Evolutionary conservation across 2,797 vertebrate genomes (phyloP).

Genomic region (Takifugu rubripes): DNA sequence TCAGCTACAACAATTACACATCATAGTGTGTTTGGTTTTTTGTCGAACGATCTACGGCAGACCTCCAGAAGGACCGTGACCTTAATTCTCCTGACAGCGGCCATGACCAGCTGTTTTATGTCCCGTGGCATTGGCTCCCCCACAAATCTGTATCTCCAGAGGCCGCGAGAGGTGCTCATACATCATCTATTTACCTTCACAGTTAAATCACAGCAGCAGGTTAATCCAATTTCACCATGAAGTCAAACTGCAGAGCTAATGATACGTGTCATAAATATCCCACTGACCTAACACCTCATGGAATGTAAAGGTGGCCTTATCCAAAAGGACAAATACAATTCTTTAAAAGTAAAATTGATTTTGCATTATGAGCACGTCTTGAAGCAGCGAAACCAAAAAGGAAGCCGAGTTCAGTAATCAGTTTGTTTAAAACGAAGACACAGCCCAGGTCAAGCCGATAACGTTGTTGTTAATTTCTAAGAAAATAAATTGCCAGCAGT

Average conservation of each 20-base stretch:
- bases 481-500: constrained; percentile 9
- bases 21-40: constrained; percentile 6
- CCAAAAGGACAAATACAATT: too few relatives aligned
- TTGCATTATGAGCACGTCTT: too few relatives aligned
- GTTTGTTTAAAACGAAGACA: neutral
- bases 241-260: neutral
- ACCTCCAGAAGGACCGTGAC: constrained; percentile 22
- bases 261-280: neutral
- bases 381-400: too few relatives aligned
- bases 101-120: constrained; percentile 49
- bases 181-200: constrained; percentile 12
- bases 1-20: constrained; percentile 44
- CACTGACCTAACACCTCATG: neutral
- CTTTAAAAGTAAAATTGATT: too few relatives aligned
- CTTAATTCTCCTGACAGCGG: constrained; percentile 26
- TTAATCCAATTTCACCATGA: constrained; percentile 2
- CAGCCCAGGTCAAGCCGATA: too few relatives aligned
- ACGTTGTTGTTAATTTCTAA: constrained; percentile 5
- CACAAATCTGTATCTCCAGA: constrained; percentile 47
- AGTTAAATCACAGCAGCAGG: neutral
- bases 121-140: constrained; percentile 39
- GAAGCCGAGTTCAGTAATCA: too few relatives aligned
- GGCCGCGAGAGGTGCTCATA: constrained; percentile 6
- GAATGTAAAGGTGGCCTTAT: neutral
- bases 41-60: neutral